These are phyloP conservation scores for Scalopus aquaticus DNA, from an alignment of 2,113 vertebrate species.

Conservation along the genomic window DNA sequence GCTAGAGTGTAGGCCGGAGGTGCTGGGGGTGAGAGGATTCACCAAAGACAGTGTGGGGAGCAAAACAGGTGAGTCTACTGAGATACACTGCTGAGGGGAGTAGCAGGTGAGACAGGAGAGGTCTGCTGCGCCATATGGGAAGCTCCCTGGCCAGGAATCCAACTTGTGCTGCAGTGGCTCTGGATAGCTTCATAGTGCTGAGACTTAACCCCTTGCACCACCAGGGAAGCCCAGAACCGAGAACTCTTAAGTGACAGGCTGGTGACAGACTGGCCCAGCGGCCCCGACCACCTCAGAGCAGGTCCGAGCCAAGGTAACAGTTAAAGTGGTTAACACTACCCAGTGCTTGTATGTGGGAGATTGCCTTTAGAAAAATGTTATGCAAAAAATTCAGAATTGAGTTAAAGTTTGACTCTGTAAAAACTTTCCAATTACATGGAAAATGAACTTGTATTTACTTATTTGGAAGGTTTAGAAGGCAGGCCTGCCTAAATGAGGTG, in stretches of 20 bases:
- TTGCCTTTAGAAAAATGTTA: not conserved
- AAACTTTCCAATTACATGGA: not conserved
- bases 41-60: too few species aligned
- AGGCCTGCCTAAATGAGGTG: not conserved
- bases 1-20: too few species aligned
- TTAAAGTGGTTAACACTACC: not conserved
- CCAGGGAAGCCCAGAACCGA: too few species aligned
- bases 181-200: too few species aligned
- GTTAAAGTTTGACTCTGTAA: not conserved
- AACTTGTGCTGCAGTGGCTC: too few species aligned
- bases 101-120: too few species aligned
- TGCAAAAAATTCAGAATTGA: not conserved
- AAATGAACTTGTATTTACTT: conserved; percentile 17
- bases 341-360: accelerated
- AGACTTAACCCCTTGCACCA: too few species aligned
- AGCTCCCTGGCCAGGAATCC: too few species aligned
- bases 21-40: too few species aligned
- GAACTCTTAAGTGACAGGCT: not conserved
- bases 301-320: not conserved
- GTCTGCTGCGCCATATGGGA: too few species aligned
- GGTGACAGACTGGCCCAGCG: not conserved
- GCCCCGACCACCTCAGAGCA: not conserved
- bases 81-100: too few species aligned
- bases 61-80: too few species aligned
- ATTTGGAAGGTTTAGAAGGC: not conserved